These are phyloP conservation scores for Agapostemon virescens DNA, from an alignment of 2,888 invertebrate species.

Conservation along the genomic window DNA sequence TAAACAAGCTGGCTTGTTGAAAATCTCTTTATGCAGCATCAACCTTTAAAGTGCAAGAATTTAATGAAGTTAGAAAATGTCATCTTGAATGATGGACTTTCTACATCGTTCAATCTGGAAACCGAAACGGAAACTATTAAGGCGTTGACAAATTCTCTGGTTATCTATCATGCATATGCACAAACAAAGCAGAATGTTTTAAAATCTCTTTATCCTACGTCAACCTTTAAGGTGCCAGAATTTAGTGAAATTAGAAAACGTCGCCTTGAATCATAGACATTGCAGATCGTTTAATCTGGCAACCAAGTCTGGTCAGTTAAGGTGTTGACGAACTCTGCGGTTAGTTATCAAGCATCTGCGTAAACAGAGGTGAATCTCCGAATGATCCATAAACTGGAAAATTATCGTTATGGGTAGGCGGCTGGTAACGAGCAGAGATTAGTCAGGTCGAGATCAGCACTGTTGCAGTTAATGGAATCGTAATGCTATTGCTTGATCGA, in stretches of 20 bases:
- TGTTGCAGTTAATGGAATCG: slow-evolving; percentile 47
- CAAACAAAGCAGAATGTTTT: no score
- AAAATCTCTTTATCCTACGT: no score
- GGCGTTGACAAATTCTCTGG: not conserved
- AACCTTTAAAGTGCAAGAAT: not conserved
- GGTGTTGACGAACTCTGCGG: not conserved
- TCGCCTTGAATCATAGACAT: not conserved
- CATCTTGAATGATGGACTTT: not conserved
- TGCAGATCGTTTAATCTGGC: not conserved
- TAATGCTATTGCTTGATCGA: slow-evolving; percentile 50
- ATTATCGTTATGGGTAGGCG: slow-evolving; percentile 24
- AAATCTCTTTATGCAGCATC: no score
- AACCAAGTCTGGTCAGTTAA: not conserved
- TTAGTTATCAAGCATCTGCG: not conserved
- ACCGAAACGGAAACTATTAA: not conserved
- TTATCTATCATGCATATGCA: not conserved
- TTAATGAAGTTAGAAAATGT: not conserved
- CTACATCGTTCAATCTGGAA: not conserved
- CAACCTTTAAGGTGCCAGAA: not conserved
- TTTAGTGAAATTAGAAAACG: not conserved
- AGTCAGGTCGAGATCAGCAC: slow-evolving; percentile 20
- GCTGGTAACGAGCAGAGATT: slow-evolving; percentile 35
- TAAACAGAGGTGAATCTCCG: not conserved
- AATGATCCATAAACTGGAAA: slow-evolving; percentile 19
- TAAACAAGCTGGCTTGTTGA: no score